Percentiles rank a stretch among this genome's conserved stretches.
Evolutionary conservation across 2,797 vertebrate species (phyloP).

Genomic region (Acropternis orthonyx): DNA sequence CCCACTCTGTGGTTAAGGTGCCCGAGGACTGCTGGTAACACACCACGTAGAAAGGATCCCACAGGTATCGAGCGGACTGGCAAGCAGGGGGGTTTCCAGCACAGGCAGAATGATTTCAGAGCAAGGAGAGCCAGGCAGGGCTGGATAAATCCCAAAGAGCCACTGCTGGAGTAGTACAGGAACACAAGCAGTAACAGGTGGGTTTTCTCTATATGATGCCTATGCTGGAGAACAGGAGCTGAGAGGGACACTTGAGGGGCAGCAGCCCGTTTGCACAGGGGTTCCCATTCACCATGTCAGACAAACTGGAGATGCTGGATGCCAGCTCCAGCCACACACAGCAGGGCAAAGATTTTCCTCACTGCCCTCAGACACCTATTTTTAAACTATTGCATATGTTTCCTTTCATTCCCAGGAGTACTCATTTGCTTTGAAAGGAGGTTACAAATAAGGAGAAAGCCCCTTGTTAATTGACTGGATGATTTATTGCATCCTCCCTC

Average conservation of each 20-base stretch:
- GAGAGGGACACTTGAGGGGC: neutral
- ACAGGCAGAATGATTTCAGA: neutral
- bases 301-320: neutral
- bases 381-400: neutral
- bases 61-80: neutral
- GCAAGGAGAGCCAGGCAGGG: neutral
- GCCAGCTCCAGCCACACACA: neutral
- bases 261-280: accelerated
- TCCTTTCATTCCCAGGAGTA: neutral
- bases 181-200: neutral
- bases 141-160: neutral
- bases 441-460: slow-evolving; percentile 54
- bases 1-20: neutral
- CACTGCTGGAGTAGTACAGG: neutral
- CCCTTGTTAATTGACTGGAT: neutral
- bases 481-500: slow-evolving; percentile 30
- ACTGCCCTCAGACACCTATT: neutral
- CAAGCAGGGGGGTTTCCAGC: neutral
- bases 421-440: neutral
- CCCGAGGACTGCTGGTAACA: neutral
- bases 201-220: neutral
- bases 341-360: neutral
- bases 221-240: neutral
- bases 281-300: neutral
- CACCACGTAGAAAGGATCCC: accelerated